Conservation (phyloP, 2,797 vertebrate species). For the Semaprochilodus insignis region DNA sequence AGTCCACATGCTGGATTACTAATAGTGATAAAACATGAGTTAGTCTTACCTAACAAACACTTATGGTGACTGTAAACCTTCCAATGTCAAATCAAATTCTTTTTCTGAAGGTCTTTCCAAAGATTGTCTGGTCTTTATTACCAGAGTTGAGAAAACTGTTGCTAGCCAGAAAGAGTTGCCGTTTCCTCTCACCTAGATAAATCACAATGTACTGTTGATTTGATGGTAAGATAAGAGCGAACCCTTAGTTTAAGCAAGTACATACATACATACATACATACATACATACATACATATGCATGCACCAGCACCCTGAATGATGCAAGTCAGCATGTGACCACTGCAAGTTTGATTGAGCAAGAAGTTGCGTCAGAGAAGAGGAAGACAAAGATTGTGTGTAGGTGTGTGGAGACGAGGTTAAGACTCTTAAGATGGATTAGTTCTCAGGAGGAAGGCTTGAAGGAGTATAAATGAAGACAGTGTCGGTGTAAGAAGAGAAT, state of each 20-base stretch:
- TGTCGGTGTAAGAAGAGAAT: neutral
- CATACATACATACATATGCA: too few relatives aligned
- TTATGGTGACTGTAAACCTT: neutral
- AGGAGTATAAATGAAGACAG: neutral
- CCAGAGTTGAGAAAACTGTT: neutral
- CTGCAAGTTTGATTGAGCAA: neutral
- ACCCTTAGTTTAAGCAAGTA: too few relatives aligned
- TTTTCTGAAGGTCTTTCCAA: slow-evolving; percentile 3
- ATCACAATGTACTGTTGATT: too few relatives aligned
- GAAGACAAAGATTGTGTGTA: neutral
- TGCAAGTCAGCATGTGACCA: neutral
- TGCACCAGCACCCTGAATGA: neutral
- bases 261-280: too few relatives aligned
- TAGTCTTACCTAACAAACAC: neutral
- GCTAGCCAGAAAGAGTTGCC: neutral
- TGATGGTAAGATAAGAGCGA: too few relatives aligned
- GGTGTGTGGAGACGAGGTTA: slow-evolving; percentile 34
- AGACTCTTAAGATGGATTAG: slow-evolving; percentile 53
- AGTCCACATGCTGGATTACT: neutral
- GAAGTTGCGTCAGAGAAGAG: slow-evolving; percentile 7
- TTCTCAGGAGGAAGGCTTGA: neutral
- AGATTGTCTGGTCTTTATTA: neutral
- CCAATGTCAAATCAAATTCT: neutral
- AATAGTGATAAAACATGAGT: neutral
- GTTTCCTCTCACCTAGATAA: too few relatives aligned